Evolutionary conservation across 1,140 invertebrate species (phyloP).

Genomic region (Orchestia grillus): DNA sequence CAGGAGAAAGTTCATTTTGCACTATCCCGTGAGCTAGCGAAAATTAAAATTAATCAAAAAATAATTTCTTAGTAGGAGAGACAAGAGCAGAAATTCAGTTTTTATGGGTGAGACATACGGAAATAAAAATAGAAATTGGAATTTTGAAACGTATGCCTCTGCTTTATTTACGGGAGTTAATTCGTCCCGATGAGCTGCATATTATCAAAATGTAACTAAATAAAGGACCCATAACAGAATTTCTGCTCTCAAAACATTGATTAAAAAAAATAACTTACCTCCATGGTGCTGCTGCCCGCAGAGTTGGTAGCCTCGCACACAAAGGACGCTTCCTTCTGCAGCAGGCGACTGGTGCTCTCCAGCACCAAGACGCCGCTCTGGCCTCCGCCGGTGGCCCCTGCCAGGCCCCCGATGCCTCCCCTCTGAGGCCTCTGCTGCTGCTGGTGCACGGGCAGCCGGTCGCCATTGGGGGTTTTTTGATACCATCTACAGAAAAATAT

Average conservation of each 20-base stretch:
- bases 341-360: not conserved
- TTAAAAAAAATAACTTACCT: not conserved
- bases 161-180: too few species aligned
- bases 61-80: too few species aligned
- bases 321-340: not conserved
- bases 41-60: too few species aligned
- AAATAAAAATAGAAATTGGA: too few species aligned
- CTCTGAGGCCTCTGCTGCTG: not conserved
- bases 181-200: too few species aligned
- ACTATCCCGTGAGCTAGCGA: too few species aligned
- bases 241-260: not conserved
- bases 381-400: not conserved
- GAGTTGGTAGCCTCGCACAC: conserved; percentile 35
- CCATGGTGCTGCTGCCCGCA: conserved; percentile 45
- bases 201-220: too few species aligned
- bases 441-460: conserved; percentile 20
- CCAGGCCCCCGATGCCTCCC: not conserved
- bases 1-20: too few species aligned
- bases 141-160: too few species aligned
- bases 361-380: conserved; percentile 29
- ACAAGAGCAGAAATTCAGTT: too few species aligned
- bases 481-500: not conserved
- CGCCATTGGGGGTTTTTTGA: conserved; percentile 29
- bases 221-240: not conserved
- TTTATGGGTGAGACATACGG: too few species aligned